Base-by-base conservation (phyloP, 2,888 invertebrate species). In the Dynastes grantii region DNA sequence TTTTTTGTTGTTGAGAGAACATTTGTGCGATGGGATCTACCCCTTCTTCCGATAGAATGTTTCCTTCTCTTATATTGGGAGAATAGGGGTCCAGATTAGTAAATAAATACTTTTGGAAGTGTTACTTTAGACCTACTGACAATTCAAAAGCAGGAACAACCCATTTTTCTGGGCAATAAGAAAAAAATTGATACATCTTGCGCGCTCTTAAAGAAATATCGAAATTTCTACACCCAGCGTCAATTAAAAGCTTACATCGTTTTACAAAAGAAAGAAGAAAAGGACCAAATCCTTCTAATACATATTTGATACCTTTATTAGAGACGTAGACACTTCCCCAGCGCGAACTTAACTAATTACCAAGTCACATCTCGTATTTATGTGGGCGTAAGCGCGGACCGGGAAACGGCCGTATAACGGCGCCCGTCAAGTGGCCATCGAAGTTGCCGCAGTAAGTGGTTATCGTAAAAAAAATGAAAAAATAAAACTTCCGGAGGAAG, bases 401-500 rank as follows among this genome's bases (percentile, higher is more conserved):
- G 22, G 22, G 11, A 58, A 58, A 58, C 27, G 16, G 55, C 45
- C 63, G 63, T 63, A 32, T 32, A 13, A 63, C 63, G 8, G 22
- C 55, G 55, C 63, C 27, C 63, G 9, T 63, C 63, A 63, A 63
- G 63, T 63, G 63, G 63, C 63, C 55, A 32, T 55, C 53, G 71
- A 22, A 71, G 71, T 40, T 37, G 16, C 22, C 58, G 73, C 40
- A 40, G 73, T 76, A 76, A 76, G 76, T 76, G 76, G 76, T 67
- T 76, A 67, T 76, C 76, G 67, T 76, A 76, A 76, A 67, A 63
- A 67, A 76, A 76, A 76, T 67, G 58, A 73, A 73, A 73, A 73
- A 73, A 73, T 73, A 73, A 67, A 76, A 76, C 65, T 77, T 68
- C 45, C 58, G n/a, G 32, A 27, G 53, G 45, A 45, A 68, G 68